Evolutionary conservation across 2,797 vertebrate genomes (phyloP).

Genomic region (Ctenosaura bakeri): DNA sequence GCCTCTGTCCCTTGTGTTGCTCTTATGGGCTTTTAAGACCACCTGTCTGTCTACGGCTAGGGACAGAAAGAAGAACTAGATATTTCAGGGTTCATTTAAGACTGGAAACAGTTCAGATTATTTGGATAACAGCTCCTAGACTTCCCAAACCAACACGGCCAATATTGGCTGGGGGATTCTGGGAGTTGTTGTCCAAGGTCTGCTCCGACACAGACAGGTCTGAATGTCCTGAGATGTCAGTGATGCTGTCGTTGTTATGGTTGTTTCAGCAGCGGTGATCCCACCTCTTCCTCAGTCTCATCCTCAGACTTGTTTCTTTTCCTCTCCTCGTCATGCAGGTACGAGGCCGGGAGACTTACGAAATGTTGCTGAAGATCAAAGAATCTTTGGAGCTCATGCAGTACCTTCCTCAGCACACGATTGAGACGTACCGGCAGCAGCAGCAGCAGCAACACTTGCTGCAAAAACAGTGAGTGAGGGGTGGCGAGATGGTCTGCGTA

Average conservation of each 20-base stretch:
- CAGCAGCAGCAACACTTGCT: conserved; percentile 95
- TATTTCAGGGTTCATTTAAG: not conserved
- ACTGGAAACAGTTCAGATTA: no score
- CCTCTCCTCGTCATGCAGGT: conserved; percentile 79
- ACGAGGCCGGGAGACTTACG: conserved; percentile 97
- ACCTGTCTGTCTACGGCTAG: not conserved
- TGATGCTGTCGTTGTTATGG: no score
- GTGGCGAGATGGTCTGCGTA: fast-evolving
- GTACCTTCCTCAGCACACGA: conserved; percentile 97
- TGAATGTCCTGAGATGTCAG: no score
- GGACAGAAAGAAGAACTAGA: not conserved
- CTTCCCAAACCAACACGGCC: not conserved
- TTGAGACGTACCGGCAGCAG: conserved; percentile 97
- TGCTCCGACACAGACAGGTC: no score
- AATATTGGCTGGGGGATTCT: not conserved
- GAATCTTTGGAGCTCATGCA: conserved; percentile 99
- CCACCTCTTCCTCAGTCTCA: not conserved
- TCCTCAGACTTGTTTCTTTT: no score
- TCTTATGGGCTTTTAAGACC: not conserved
- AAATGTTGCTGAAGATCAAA: conserved; percentile 98
- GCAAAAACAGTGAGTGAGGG: conserved; percentile 96
- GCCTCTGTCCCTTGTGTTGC: not conserved
- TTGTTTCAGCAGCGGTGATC: not conserved
- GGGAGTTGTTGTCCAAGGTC: not conserved
- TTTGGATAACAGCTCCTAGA: not conserved